phyloP scores from a whole-genome alignment of 2,113 vertebrate species.

The Campylorhamphus procurvoides region DNA sequence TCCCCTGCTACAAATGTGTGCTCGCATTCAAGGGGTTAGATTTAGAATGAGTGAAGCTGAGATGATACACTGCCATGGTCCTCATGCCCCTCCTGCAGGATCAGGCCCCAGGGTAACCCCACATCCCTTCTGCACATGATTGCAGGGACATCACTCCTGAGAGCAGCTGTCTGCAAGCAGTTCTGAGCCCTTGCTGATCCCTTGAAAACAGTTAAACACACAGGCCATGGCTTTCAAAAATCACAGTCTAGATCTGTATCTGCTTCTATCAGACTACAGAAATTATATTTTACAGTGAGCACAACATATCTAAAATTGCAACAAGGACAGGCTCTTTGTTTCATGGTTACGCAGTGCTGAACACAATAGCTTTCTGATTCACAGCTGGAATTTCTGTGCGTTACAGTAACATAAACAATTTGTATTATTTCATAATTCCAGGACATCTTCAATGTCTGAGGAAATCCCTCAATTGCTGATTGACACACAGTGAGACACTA shows the following conservation, averaged over 20 bases:
- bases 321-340: background rate
- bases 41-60: background rate
- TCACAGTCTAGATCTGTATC: background rate
- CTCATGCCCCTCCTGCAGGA: background rate
- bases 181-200: background rate
- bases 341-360: background rate
- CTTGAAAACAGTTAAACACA: background rate
- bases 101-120: background rate
- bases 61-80: background rate
- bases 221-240: background rate
- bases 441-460: background rate
- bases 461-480: background rate
- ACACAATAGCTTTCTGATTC: background rate
- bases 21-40: background rate
- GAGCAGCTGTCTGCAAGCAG: background rate
- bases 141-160: background rate
- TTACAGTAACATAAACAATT: background rate
- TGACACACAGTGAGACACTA: background rate
- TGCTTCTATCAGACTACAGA: background rate
- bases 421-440: background rate
- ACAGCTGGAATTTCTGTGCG: background rate
- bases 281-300: background rate
- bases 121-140: background rate
- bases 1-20: background rate
- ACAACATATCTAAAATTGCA: background rate